phyloP scores from a whole-genome alignment of 2,797 vertebrate species.

The Syngnathus rostellatus region DNA sequence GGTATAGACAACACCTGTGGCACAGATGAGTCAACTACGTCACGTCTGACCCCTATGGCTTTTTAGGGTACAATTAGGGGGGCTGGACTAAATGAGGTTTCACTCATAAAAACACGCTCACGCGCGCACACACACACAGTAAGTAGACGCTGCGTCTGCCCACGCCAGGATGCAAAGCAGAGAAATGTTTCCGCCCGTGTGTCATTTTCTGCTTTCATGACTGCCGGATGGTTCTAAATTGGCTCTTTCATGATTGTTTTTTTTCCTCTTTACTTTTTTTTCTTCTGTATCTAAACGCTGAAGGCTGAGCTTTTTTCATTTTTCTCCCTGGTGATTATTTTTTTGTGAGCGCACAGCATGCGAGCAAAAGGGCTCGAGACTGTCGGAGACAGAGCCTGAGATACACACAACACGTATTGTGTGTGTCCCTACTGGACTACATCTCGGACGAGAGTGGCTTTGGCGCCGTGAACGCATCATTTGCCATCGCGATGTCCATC shows the following conservation, averaged over 20 bases:
- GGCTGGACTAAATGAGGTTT: background rate
- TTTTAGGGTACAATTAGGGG: background rate
- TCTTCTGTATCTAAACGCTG: conserved; percentile 2
- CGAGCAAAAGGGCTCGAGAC: conserved; percentile 39
- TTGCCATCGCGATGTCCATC: conserved; percentile 62
- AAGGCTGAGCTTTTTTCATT: conserved; percentile 3
- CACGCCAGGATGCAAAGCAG: conserved; percentile 50
- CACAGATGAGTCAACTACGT: conserved; percentile 35
- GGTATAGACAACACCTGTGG: background rate
- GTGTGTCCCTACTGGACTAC: conserved; percentile 36
- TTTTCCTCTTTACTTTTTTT: background rate
- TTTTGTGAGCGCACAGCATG: conserved; percentile 41
- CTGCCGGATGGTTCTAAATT: conserved; percentile 16
- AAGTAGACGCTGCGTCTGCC: conserved; percentile 30
- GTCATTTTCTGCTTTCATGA: conserved; percentile 21
- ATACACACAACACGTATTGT: conserved; percentile 17
- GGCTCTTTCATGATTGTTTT: conserved; percentile 5
- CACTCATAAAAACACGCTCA: background rate
- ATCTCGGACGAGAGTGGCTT: conserved; percentile 29
- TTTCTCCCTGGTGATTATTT: conserved; percentile 11
- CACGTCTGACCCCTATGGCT: conserved; percentile 23
- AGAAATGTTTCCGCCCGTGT: conserved; percentile 49
- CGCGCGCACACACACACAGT: background rate
- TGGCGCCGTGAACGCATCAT: conserved; percentile 2
- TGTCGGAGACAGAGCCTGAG: conserved; percentile 47